A percentile compares a stretch with the other conserved stretches of the same genome.
These are phyloP conservation scores for Theonella swinhoei DNA, from an alignment of 37 sponge, comb jelly and placozoan species.

Conservation along the genomic window DNA sequence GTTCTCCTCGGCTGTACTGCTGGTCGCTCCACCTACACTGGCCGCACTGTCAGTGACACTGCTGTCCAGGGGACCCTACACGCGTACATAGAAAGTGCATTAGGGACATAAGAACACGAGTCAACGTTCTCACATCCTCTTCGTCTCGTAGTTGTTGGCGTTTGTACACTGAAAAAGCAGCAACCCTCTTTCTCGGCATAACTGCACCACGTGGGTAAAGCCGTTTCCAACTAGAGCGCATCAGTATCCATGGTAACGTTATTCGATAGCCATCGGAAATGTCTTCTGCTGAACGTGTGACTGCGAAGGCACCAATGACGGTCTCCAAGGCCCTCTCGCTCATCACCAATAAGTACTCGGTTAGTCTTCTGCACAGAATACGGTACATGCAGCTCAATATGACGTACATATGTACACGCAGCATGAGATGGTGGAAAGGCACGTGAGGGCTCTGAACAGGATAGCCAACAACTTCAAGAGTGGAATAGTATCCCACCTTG, in stretches of 20 bases:
- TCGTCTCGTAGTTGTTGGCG: not conserved
- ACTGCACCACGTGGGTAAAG: not conserved
- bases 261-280: too few relatives aligned
- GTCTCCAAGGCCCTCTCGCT: slow-evolving; percentile 55
- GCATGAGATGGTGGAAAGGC: slow-evolving; percentile 74
- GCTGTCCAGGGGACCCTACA: too few relatives aligned
- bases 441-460: slow-evolving; percentile 72
- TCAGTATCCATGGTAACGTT: slow-evolving; percentile 40
- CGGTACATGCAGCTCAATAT: not conserved
- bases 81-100: too few relatives aligned
- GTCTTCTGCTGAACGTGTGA: too few relatives aligned
- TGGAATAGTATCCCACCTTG: slow-evolving; percentile 75
- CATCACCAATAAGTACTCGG: slow-evolving; percentile 69
- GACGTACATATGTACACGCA: not conserved
- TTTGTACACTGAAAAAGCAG: slow-evolving; percentile 32
- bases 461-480: slow-evolving; percentile 46
- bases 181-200: not conserved
- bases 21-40: too few relatives aligned
- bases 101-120: not conserved
- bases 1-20: not conserved
- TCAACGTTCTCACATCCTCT: not conserved
- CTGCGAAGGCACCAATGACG: slow-evolving; percentile 24
- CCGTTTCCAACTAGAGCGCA: slow-evolving; percentile 24
- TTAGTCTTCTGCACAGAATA: slow-evolving; percentile 18
- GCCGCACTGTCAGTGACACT: too few relatives aligned